Evolutionary conservation across 2,888 invertebrate species (phyloP).

Genomic region (Cosmopolites sordidus): DNA sequence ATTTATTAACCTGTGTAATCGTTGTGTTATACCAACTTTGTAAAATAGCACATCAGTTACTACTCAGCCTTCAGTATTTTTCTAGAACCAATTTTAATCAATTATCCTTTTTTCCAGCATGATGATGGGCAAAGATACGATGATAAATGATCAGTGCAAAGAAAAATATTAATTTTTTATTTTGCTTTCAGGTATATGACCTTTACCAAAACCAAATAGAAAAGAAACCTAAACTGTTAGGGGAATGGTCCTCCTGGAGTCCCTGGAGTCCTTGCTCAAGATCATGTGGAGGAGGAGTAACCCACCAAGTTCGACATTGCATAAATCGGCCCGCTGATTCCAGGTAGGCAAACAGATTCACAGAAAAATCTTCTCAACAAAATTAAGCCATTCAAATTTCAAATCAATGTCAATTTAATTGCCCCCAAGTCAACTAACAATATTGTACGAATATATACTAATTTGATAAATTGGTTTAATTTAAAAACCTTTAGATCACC

Average conservation of each 20-base stretch:
- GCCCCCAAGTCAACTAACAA: neutral
- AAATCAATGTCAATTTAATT: neutral
- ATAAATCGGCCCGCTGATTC: slow-evolving; percentile 44
- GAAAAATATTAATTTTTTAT: too few species aligned
- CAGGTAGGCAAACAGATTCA: slow-evolving; percentile 31
- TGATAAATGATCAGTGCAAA: too few species aligned
- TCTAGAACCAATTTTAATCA: too few species aligned
- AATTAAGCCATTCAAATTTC: neutral
- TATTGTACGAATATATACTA: neutral
- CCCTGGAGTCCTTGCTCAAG: slow-evolving; percentile 72
- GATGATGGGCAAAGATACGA: too few species aligned
- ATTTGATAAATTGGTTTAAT: neutral
- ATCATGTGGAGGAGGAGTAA: slow-evolving; percentile 71
- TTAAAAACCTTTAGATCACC: neutral
- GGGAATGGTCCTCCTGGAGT: slow-evolving; percentile 68
- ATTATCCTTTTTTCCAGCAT: too few species aligned
- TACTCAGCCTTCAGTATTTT: too few species aligned
- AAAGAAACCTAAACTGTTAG: slow-evolving; percentile 41
- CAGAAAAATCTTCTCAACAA: neutral
- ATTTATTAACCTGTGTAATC: too few species aligned
- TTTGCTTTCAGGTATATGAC: slow-evolving; percentile 43
- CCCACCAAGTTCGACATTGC: slow-evolving; percentile 68
- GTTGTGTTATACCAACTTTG: too few species aligned
- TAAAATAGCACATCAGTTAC: too few species aligned
- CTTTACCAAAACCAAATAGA: slow-evolving; percentile 43